Base-by-base conservation (phyloP, 2,888 invertebrate species). In the Stomorhina lunata region DNA sequence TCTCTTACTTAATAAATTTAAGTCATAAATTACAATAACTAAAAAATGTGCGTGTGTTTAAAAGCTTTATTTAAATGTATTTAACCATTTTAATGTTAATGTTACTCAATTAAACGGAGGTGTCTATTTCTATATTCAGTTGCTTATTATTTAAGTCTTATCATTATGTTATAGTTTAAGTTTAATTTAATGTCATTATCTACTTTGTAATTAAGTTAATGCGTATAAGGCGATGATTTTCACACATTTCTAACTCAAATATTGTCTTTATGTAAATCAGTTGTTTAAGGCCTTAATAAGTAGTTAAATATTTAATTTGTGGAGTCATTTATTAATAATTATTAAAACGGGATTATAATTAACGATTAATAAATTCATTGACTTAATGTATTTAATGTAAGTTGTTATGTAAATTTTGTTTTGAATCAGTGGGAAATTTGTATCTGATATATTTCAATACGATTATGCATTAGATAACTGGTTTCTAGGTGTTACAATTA, bases 161-260 rank as follows among this genome's bases (percentile, higher is more conserved):
- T n/a, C n/a, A n/a, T n/a, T n/a, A n/a, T n/a, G n/a, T n/a, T n/a
- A n/a, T n/a, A n/a, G n/a, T n/a, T 73, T 63, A 68, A 73, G 63
- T 55, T 73, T 63, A 78, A 78, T 77, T 81, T 81, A 78, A 81
- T 81, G 72, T 73, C 73, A 81, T 65, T 78, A 81, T 78, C 25
- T 9, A 17, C 37, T 55, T 81, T 78, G 68, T 73, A 68, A 73
- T 81, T 77, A 72, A 29, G 45, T 72, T 72, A 72, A 81, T 48
- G 72, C 27, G 25, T 66, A 50, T 66, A 43, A 81, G 50, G 71
- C 53, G 81, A 66, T 73, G 77, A 81, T 77, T 81, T 81, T 81
- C 81, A 78, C 69, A 78, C 81, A 57, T 48, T 68, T 69, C 6
- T 55, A 22, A 20, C 37, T 34, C 29, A 34, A 63, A 32, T 7